Percentiles rank a stretch among this genome's conserved stretches.
Evolutionary conservation across 2,113 vertebrate genomes (phyloP).

Genomic region (Opisthocomus hoazin): DNA sequence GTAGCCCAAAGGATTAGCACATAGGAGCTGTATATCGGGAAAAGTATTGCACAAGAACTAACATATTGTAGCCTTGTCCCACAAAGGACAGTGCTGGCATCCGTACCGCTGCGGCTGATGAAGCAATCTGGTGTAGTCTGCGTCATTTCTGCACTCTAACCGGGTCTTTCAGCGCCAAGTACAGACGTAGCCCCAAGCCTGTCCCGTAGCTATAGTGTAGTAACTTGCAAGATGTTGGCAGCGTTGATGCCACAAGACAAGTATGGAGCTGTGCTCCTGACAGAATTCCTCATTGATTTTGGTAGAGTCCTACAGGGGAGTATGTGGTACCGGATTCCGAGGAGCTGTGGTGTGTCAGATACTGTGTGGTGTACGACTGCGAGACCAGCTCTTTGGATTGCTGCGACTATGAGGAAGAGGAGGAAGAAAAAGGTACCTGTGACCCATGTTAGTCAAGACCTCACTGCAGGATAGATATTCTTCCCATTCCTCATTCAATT

Average conservation of each 20-base stretch:
- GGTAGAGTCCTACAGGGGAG: slow-evolving; percentile 61
- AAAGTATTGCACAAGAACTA: neutral
- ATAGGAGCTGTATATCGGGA: rapidly evolving
- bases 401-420: neutral
- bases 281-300: neutral
- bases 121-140: neutral
- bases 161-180: neutral
- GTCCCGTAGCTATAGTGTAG: neutral
- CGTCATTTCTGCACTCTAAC: neutral
- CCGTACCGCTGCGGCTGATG: neutral
- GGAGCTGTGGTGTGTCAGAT: slow-evolving; percentile 75
- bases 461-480: neutral
- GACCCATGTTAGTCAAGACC: neutral
- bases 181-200: neutral
- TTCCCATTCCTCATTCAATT: neutral
- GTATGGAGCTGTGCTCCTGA: neutral
- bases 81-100: neutral
- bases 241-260: neutral
- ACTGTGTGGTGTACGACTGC: slow-evolving; percentile 83
- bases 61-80: neutral
- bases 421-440: neutral
- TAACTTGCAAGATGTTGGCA: neutral
- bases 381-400: slow-evolving; percentile 53
- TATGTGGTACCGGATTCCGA: slow-evolving; percentile 71
- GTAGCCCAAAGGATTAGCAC: neutral